phyloP scores from a whole-genome alignment of 2,888 invertebrate species.

The Lasioglossum leucozonium region DNA sequence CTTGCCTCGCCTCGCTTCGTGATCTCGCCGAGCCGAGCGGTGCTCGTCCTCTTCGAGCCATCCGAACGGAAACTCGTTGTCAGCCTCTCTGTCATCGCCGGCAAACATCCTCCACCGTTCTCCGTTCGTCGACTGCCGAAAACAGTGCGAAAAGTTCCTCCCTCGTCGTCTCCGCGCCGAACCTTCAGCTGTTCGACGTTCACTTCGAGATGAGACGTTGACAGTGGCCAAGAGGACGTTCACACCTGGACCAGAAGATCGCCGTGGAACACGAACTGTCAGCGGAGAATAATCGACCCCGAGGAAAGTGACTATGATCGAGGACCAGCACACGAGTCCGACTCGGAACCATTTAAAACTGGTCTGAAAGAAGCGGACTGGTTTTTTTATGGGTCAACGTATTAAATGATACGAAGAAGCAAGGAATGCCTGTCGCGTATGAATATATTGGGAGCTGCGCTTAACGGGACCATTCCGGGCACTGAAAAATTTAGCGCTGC shows the following conservation, averaged over 20 bases:
- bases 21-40: constrained; percentile 1
- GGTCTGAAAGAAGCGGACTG: constrained; percentile 49
- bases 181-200: not conserved
- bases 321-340: not conserved
- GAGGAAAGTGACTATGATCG: constrained; percentile 1
- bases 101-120: not conserved
- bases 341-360: constrained; percentile 14
- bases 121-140: not conserved
- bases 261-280: not conserved
- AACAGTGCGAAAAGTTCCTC: not conserved
- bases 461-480: constrained; percentile 61
- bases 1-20: constrained; percentile 26
- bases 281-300: not conserved
- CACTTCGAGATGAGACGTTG: not conserved
- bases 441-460: constrained; percentile 49
- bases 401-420: constrained; percentile 27
- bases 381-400: constrained; percentile 40
- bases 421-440: constrained; percentile 18
- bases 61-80: constrained; percentile 6
- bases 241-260: not conserved
- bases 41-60: not conserved
- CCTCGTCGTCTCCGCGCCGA: no score
- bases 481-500: constrained; percentile 38
- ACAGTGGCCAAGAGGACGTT: not conserved
- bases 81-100: constrained; percentile 1